Percentiles rank a stretch among this genome's conserved stretches.
Evolutionary conservation across 2,113 vertebrate species (phyloP).

Genomic region (Natator depressus): DNA sequence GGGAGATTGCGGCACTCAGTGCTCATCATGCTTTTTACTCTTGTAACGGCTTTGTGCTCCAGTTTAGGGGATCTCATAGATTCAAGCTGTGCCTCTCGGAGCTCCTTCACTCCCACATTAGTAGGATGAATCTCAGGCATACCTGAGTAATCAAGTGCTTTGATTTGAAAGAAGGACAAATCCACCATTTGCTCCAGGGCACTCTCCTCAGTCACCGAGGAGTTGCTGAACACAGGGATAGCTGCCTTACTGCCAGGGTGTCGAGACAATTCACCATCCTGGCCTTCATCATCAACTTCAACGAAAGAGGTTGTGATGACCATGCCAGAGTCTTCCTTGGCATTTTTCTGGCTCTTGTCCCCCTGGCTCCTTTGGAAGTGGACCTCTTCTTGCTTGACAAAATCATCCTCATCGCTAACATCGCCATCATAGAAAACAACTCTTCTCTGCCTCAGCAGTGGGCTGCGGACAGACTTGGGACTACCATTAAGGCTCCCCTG

Average conservation of each 20-base stretch:
- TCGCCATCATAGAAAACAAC: constrained; percentile 85
- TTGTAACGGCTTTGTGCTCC: constrained; percentile 84
- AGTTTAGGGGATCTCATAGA: constrained; percentile 86
- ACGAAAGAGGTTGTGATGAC: constrained; percentile 63
- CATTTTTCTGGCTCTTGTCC: constrained; percentile 38
- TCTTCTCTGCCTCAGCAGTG: constrained; percentile 86
- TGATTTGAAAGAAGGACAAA: constrained; percentile 75
- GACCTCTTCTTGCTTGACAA: constrained; percentile 33
- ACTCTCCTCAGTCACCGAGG: constrained; percentile 71
- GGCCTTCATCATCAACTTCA: constrained; percentile 69
- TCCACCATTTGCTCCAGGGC: constrained; percentile 42
- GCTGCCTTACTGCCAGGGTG: constrained; percentile 66
- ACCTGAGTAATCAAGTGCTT: constrained; percentile 63
- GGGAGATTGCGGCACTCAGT: constrained; percentile 75
- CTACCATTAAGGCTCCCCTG: constrained; percentile 80
- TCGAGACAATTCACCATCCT: constrained; percentile 65
- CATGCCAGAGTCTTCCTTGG: constrained; percentile 59
- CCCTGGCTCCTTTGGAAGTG: constrained; percentile 64
- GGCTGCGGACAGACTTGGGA: constrained; percentile 83
- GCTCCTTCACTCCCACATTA: constrained; percentile 74
- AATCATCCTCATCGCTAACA: constrained; percentile 80
- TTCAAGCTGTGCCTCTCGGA: constrained; percentile 78
- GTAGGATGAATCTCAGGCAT: constrained; percentile 51
- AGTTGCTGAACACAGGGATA: constrained; percentile 67
- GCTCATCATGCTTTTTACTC: constrained; percentile 84